Evolutionary conservation across 1,140 invertebrate genomes (phyloP).

Genomic region (Sarcophaga bullata): DNA sequence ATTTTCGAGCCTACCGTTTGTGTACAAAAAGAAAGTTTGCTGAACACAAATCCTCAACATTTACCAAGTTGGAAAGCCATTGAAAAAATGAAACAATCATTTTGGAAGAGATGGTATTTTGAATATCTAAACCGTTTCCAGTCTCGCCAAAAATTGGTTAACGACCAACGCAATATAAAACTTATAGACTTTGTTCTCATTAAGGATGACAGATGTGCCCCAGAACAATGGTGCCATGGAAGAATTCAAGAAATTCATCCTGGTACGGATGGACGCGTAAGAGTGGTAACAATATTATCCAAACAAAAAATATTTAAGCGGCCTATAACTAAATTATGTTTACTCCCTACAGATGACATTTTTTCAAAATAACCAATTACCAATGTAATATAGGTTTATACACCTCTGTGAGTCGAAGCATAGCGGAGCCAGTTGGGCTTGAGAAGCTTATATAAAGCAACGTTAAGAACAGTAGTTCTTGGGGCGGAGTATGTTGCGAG

Average conservation of each 20-base stretch:
- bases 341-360: not conserved
- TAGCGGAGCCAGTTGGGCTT: not conserved
- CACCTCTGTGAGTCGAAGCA: constrained; percentile 26
- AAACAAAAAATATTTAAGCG: constrained; percentile 26
- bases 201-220: no score
- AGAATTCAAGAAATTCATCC: no score
- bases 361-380: not conserved
- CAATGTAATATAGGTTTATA: constrained; percentile 7
- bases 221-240: no score
- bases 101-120: constrained; percentile 28
- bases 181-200: not conserved
- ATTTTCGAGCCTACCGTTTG: constrained; percentile 9
- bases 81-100: constrained; percentile 26
- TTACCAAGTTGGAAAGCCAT: not conserved
- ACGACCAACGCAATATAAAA: not conserved
- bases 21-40: not conserved
- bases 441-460: constrained; percentile 7
- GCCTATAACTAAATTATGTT: constrained; percentile 12
- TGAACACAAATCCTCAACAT: not conserved
- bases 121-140: no score
- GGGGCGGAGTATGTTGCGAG: constrained; percentile 11
- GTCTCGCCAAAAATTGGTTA: no score
- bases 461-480: not conserved
- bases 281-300: constrained; percentile 44
- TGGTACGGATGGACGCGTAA: no score